Evolutionary conservation across 2,797 vertebrate genomes (phyloP).

Genomic region (Glyptemys insculpta): DNA sequence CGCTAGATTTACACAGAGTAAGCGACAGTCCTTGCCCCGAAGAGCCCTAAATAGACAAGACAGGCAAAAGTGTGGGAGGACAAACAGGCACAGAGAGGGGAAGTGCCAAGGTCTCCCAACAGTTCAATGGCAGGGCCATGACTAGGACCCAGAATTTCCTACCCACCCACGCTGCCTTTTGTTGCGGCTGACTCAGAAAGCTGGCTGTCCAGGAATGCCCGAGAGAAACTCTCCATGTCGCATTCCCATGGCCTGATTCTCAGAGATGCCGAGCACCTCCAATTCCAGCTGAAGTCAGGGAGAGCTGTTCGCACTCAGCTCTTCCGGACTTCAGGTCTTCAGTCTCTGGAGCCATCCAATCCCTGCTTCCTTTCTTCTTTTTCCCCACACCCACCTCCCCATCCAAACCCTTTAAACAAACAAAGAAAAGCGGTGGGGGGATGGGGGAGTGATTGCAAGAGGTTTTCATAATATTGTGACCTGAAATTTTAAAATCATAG

Average conservation of each 20-base stretch:
- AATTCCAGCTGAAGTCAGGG: neutral
- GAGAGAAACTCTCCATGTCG: neutral
- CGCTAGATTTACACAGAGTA: neutral
- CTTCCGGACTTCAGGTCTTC: neutral
- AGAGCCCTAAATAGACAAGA: neutral
- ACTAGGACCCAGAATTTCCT: neutral
- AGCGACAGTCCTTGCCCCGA: neutral
- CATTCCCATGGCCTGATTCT: neutral
- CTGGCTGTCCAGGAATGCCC: neutral
- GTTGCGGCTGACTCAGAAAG: neutral
- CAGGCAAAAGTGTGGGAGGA: neutral
- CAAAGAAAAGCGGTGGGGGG: no score
- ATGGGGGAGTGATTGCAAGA: neutral
- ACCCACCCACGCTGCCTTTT: neutral
- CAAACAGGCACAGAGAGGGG: neutral
- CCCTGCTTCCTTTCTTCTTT: neutral
- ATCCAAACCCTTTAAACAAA: neutral
- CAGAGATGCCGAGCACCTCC: no score
- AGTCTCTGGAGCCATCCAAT: neutral
- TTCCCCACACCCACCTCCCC: neutral
- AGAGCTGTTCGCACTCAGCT: neutral
- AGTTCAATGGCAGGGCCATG: neutral
- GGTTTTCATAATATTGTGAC: neutral
- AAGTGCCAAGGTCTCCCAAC: neutral
- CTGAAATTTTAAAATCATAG: neutral